Evolutionary conservation across 2,797 vertebrate species (phyloP), one percentile per base, ranked within the genome.

Genomic region (Molossus molossus): DNA sequence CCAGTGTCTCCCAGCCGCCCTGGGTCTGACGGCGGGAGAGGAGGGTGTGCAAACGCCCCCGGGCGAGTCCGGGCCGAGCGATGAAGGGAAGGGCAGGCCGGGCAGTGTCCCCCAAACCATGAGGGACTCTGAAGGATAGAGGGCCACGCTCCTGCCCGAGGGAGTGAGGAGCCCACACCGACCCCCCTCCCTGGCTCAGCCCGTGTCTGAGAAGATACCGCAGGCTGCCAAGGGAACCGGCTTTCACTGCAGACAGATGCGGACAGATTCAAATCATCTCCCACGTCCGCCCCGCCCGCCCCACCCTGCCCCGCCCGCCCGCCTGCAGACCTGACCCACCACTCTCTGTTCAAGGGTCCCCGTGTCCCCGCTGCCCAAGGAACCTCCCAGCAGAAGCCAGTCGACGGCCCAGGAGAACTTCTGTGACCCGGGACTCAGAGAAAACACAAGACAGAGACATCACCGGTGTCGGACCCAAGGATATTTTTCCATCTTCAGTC

Each of bases 381-480:
- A 4, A 23, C 0, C 50, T 21, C 18, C 37, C 58, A 9, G 55
- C 23, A 27, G 23, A 8, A 15, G 11, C 60, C 1, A 0, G 2
- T 2, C 9, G 0, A 4, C 0, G 1, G 58, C 37, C 15, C 23
- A 0, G 67, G 33, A 18, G 14, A 14, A 13, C 0, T 2, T 10
- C 1, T 0, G 0, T 29, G n/a, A 40, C 17, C 60, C 70, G 10
- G 79, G 57, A 27, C 18, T 3, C 14, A 14, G 33, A 48, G 55
- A 10, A 29, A 33, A 9, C 0, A 7, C 87, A 11, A 58, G n/a
- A 33, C 21, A 15, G 8, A 20, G 27, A 60, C 67, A 3, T 37
- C 12, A 18, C 9, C 40, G 3, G 40, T 45, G 40, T 45, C 40
- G 6, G 40, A 15, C 0, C 40, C 40, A 45, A 45, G 40, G 40